A percentile compares a stretch with the other conserved stretches of the same genome.
Evolutionary conservation across 2,113 vertebrate genomes (phyloP).

Genomic region (Oenanthe oenanthe): DNA sequence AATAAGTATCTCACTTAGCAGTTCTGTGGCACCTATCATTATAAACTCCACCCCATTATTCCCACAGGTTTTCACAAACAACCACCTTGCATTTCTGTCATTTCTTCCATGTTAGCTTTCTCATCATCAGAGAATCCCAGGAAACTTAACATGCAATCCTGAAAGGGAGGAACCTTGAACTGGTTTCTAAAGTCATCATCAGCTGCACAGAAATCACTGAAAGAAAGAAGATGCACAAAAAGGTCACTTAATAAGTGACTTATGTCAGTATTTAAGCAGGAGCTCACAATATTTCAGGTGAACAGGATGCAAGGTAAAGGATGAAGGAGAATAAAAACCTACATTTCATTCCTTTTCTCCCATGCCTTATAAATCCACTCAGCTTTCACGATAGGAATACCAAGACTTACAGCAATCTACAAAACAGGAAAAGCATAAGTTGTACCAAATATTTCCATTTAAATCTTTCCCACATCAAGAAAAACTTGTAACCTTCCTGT

Average conservation of each 20-base stretch:
- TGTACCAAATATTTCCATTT: neutral
- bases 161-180: slow-evolving; percentile 96
- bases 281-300: neutral
- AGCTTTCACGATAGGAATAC: slow-evolving; percentile 92
- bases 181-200: slow-evolving; percentile 87
- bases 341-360: slow-evolving; percentile 90
- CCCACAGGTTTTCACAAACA: neutral
- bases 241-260: neutral
- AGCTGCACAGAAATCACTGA: slow-evolving; percentile 86
- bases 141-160: slow-evolving; percentile 94
- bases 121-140: slow-evolving; percentile 95
- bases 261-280: neutral
- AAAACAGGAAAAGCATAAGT: slow-evolving; percentile 11
- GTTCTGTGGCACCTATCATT: neutral
- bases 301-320: neutral
- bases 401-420: slow-evolving; percentile 94
- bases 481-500: neutral
- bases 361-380: slow-evolving; percentile 94
- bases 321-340: slow-evolving; percentile 54
- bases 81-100: slow-evolving; percentile 94
- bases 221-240: neutral
- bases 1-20: neutral
- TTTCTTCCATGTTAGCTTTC: slow-evolving; percentile 94
- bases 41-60: neutral
- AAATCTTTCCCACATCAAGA: neutral